phyloP scores from a whole-genome alignment of 2,797 vertebrate genomes.

The Apodemus agrarius region DNA sequence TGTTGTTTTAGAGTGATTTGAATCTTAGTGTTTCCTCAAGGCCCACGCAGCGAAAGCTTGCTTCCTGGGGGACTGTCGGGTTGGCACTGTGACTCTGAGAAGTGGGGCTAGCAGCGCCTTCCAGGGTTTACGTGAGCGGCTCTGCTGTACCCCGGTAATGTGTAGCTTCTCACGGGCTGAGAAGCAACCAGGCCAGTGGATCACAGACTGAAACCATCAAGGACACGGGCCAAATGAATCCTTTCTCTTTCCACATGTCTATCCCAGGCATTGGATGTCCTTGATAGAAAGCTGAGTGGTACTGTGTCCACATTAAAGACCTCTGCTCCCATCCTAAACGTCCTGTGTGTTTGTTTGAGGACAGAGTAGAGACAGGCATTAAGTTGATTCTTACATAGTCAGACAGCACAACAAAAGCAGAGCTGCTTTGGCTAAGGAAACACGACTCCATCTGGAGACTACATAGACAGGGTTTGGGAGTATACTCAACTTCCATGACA shows the following conservation, averaged over 20 bases:
- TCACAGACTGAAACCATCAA: background rate
- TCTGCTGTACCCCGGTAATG: background rate
- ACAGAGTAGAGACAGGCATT: background rate
- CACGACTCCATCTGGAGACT: background rate
- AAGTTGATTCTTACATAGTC: conserved; percentile 26
- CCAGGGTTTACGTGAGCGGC: background rate
- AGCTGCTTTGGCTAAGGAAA: conserved; percentile 7
- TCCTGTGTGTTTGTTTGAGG: background rate
- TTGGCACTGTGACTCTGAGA: background rate
- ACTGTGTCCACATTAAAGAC: background rate
- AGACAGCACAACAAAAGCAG: background rate
- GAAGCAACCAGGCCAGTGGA: background rate
- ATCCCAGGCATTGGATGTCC: background rate
- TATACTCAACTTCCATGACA: background rate
- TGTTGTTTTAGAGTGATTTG: background rate
- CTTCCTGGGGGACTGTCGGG: background rate
- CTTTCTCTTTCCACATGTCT: background rate
- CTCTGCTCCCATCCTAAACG: conserved; percentile 39
- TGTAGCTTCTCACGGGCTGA: background rate
- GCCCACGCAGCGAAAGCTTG: background rate
- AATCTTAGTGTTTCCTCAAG: background rate
- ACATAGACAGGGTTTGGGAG: background rate
- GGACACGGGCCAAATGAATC: too few relatives aligned
- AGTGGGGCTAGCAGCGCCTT: background rate
- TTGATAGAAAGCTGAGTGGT: background rate